Conservation (phyloP, 2,888 invertebrate genomes). For the Linnaemya tessellans region DNA sequence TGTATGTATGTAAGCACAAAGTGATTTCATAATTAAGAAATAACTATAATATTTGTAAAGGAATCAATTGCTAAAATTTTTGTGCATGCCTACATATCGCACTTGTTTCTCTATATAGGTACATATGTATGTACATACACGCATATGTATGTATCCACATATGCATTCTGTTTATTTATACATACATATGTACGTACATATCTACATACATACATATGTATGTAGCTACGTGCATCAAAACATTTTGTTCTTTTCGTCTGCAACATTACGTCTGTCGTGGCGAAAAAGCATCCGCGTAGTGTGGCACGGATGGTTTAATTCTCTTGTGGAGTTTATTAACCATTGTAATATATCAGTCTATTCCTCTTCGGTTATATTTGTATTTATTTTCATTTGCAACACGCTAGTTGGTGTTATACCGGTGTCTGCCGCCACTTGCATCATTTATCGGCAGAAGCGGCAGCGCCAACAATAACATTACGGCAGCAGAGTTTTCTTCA, state of each 20-base stretch:
- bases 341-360: not conserved
- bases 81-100: too few species aligned
- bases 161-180: too few species aligned
- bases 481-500: not conserved
- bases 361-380: not conserved
- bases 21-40: too few species aligned
- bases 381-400: slow-evolving; percentile 27
- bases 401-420: slow-evolving; percentile 45
- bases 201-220: not conserved
- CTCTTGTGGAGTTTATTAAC: slow-evolving; percentile 30
- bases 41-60: too few species aligned
- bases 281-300: too few species aligned
- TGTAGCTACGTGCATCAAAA: not conserved
- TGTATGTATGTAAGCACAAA: too few species aligned
- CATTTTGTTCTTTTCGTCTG: not conserved
- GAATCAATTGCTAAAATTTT: too few species aligned
- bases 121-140: too few species aligned
- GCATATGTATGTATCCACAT: too few species aligned
- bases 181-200: not conserved
- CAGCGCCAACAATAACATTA: slow-evolving; percentile 25
- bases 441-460: slow-evolving; percentile 3
- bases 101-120: too few species aligned
- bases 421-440: slow-evolving; percentile 50
- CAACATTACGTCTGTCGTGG: too few species aligned
- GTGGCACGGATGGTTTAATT: slow-evolving; percentile 10